Percentiles rank a stretch among this genome's conserved stretches.
Conservation (phyloP, 2,888 invertebrate genomes). For the Mesopsocus fuscifrons region DNA sequence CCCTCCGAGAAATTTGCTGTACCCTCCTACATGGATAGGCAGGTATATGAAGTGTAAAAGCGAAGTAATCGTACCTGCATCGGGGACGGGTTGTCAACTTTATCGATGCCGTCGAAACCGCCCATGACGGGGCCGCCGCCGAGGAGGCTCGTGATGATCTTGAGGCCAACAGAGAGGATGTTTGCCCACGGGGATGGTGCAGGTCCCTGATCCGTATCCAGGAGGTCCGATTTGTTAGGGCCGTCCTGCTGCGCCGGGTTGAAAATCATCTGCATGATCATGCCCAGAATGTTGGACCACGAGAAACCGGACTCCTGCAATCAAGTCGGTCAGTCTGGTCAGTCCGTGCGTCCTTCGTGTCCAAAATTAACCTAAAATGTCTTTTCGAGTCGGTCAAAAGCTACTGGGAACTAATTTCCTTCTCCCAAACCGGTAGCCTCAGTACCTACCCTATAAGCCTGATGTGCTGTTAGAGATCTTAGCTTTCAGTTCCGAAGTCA, state of each 20-base stretch:
- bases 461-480: too few relatives aligned
- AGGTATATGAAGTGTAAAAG: too few relatives aligned
- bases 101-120: conserved; percentile 80
- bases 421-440: too few relatives aligned
- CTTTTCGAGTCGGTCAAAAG: neutral
- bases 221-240: conserved; percentile 63
- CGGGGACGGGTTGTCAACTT: conserved; percentile 50
- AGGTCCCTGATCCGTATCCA: conserved; percentile 36
- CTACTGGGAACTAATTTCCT: too few relatives aligned
- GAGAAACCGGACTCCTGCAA: conserved; percentile 44
- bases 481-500: too few relatives aligned
- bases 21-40: too few relatives aligned
- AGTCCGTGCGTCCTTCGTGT: conserved; percentile 27
- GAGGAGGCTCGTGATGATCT: conserved; percentile 65
- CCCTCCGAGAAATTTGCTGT: too few relatives aligned
- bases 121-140: conserved; percentile 55
- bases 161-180: conserved; percentile 64
- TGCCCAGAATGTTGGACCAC: conserved; percentile 72
- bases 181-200: conserved; percentile 70
- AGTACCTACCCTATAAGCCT: too few relatives aligned
- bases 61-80: too few relatives aligned
- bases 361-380: too few relatives aligned
- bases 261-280: conserved; percentile 76
- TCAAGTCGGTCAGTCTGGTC: neutral
- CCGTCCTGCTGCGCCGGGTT: conserved; percentile 40